Evolutionary conservation across 2,888 invertebrate species (phyloP), one percentile per base, ranked within the genome.

Genomic region (Apoda limacodes): DNA sequence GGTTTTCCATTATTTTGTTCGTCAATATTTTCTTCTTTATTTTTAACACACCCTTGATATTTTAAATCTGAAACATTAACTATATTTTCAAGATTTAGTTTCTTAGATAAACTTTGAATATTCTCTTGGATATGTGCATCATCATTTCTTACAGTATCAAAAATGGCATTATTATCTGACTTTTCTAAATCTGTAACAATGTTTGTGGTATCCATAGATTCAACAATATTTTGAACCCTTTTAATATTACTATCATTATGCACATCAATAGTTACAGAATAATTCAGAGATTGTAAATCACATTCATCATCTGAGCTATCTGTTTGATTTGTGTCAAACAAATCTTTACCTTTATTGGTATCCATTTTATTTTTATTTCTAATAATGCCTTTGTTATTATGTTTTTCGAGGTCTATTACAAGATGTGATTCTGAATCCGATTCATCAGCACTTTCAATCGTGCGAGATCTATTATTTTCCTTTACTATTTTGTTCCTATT

Each of bases 251-350:
- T 22, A 27, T 23, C 9, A 22, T 31, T 32, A 30, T 56, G 47
- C 21, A 50, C 34, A 45, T 55, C 50, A 29, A 47, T 50, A 24
- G 32, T 34, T 6, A 54, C 39, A 5, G 48, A 38, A 28, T 51
- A 37, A 38, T 43, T 51, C 1, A 52, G 32, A 14, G 32, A 12
- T 9, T 33, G 33, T 15, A 40, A 13, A 30, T 35, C 37, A 22
- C 40, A 41, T 34, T 59, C 52, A 7, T 52, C 53, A 31, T 55
- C 55, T 13, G 57, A 55, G 46, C 52, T 52, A 23, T 56, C 42
- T 14, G 48, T 46, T 3, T 46, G 30, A 34, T 52, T 47, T 13
- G 32, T 34, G n/a, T n/a, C n/a, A n/a, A n/a, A n/a, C n/a, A n/a
- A n/a, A n/a, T n/a, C n/a, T n/a, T n/a, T n/a, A n/a, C n/a, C n/a